Evolutionary conservation across 2,113 vertebrate genomes (phyloP).

Genomic region (Phyllostomus hastatus): DNA sequence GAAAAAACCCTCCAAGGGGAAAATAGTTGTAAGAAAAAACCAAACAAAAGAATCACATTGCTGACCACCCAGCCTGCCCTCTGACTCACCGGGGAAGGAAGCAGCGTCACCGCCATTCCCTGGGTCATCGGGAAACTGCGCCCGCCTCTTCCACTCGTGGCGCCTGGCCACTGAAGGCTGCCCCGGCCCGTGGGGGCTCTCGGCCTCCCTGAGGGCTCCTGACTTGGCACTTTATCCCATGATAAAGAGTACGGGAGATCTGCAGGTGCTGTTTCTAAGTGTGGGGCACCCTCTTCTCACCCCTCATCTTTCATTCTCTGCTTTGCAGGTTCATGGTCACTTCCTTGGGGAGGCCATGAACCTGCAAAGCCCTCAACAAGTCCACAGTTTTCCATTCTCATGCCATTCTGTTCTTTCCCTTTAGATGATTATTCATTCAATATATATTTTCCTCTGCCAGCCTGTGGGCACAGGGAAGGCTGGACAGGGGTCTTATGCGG

Average conservation of each 20-base stretch:
- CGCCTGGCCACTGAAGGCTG: neutral
- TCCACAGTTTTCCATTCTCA: neutral
- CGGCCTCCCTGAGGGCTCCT: neutral
- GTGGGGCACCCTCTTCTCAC: neutral
- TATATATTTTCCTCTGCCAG: neutral
- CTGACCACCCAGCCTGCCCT: neutral
- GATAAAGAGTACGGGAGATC: neutral
- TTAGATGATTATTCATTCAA: neutral
- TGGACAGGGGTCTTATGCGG: neutral
- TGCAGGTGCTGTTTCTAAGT: neutral
- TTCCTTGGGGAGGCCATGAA: neutral
- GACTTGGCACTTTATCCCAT: neutral
- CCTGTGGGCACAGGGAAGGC: neutral
- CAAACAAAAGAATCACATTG: neutral
- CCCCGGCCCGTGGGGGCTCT: neutral
- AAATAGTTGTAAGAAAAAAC: neutral
- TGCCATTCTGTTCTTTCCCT: neutral
- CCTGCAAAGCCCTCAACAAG: neutral
- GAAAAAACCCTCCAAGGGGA: neutral
- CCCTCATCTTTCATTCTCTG: rapidly evolving
- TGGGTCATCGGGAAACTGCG: neutral
- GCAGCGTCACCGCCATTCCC: neutral
- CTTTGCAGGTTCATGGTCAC: neutral
- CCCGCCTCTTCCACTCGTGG: neutral
- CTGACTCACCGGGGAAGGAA: neutral